These are phyloP conservation scores for Melipona quadrifasciata DNA, from an alignment of 1,140 invertebrate species.

Conservation along the genomic window DNA sequence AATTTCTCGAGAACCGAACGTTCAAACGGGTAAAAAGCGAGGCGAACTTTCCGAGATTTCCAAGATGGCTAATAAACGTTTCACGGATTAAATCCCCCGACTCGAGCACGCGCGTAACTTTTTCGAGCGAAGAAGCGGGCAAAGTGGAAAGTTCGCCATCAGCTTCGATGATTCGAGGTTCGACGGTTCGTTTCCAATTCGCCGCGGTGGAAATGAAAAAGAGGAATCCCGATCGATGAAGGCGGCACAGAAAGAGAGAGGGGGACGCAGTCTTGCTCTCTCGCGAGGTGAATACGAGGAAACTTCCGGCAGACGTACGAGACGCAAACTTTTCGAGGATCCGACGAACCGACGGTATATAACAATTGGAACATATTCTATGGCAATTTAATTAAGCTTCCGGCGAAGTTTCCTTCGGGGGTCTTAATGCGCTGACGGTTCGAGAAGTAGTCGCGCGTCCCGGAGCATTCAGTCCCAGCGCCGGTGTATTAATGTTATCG, in stretches of 20 bases:
- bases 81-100: too few species aligned
- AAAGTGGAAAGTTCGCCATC: background rate
- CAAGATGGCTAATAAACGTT: too few species aligned
- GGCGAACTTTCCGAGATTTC: too few species aligned
- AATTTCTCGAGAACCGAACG: too few species aligned
- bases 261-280: background rate
- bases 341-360: slow-evolving; percentile 15
- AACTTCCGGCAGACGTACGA: slow-evolving; percentile 13
- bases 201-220: background rate
- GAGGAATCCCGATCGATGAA: background rate
- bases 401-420: slow-evolving; percentile 15
- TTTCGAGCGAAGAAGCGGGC: background rate
- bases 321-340: slow-evolving; percentile 25
- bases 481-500: slow-evolving; percentile 35
- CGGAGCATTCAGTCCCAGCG: background rate
- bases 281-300: background rate
- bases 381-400: slow-evolving; percentile 34
- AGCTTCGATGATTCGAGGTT: background rate
- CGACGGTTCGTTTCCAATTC: background rate
- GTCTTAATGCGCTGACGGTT: slow-evolving; percentile 33
- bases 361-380: slow-evolving; percentile 28
- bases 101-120: too few species aligned
- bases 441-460: slow-evolving; percentile 1
- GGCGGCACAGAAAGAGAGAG: background rate
- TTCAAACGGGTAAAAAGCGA: too few species aligned